phyloP scores from a whole-genome alignment of 2,113 vertebrate genomes.

The Ictalurus punctatus region DNA sequence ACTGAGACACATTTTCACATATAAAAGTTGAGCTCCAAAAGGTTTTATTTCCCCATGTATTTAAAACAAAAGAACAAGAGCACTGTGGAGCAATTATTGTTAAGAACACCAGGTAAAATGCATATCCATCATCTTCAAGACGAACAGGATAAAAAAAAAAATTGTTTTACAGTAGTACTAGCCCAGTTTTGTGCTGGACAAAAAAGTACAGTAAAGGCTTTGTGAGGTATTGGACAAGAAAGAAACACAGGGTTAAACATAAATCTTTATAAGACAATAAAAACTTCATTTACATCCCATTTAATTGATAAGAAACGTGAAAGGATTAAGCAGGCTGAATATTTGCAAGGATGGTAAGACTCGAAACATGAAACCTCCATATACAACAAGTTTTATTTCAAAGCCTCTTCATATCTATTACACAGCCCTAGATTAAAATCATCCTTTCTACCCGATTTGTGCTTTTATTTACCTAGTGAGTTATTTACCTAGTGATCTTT shows the following conservation, averaged over 20 bases:
- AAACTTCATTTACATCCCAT: background rate
- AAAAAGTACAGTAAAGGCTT: conserved; percentile 28
- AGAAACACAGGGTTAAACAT: background rate
- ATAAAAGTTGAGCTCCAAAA: conserved; percentile 5
- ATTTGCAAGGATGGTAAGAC: too few species aligned
- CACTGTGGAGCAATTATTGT: background rate
- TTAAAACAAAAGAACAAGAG: background rate
- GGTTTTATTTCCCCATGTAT: conserved; percentile 27
- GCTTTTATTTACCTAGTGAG: conserved; percentile 25
- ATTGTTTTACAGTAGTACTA: conserved; percentile 41
- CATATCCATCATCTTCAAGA: conserved; percentile 3
- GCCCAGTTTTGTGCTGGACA: conserved; percentile 21
- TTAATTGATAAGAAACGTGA: background rate
- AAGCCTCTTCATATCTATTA: background rate
- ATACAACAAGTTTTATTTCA: background rate
- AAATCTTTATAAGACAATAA: background rate
- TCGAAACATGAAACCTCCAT: background rate
- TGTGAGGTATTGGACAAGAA: conserved; percentile 32
- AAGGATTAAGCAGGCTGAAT: background rate
- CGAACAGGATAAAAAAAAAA: background rate
- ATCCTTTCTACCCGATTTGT: background rate
- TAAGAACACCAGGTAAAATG: conserved; percentile 6
- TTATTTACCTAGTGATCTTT: conserved; percentile 6
- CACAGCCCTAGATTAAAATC: background rate
- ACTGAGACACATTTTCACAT: background rate